Evolutionary conservation across 2,113 vertebrate genomes (phyloP), one percentile per base, ranked within the genome.

Genomic region (Petromus typicus): DNA sequence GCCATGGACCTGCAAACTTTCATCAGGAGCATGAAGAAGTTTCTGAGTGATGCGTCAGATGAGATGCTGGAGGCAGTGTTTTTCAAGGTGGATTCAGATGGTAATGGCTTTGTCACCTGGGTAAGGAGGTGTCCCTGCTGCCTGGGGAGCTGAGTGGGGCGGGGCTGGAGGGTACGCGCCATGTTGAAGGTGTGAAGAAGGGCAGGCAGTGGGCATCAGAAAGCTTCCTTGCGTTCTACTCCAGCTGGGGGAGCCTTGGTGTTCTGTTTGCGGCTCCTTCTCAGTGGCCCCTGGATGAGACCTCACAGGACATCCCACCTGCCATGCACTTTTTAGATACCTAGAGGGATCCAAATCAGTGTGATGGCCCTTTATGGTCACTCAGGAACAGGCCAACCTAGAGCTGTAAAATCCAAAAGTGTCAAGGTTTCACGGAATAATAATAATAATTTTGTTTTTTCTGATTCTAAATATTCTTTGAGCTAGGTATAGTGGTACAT

Each of bases 11-110:
- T 93, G 96, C 92, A 93, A 3, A 54, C 85, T 67, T 98, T 98
- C 92, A 88, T 96, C 5, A 86, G 57, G 73, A 94, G 96, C 43
- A 94, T 96, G 96, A 97, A 95, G 93, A 97, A 94, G 95, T 95
- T 97, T 71, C 85, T 84, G 86, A 92, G 25, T 17, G 54, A 48
- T 22, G n/a, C 79, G 71, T 81, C 97, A 0, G 95, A 96, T 18
- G 95, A 98, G 86, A 94, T 97, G 2, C 11, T 97, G 0, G 89
- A 96, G 67, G 95, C 32, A 1, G 76, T 98, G 34, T 98, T 98
- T 91, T 61, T 94, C 92, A 98, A 98, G 94, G 91, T 98, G 96
- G 98, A 96, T 97, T 86, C 76, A 11, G 98, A 89, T 89, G 98
- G 98, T 40, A 97, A 92, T 3, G 98, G 97, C 94, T 94, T 87